These are phyloP conservation scores for Sminthurinus aureus DNA, from an alignment of 2,888 invertebrate species.

Conservation along the genomic window DNA sequence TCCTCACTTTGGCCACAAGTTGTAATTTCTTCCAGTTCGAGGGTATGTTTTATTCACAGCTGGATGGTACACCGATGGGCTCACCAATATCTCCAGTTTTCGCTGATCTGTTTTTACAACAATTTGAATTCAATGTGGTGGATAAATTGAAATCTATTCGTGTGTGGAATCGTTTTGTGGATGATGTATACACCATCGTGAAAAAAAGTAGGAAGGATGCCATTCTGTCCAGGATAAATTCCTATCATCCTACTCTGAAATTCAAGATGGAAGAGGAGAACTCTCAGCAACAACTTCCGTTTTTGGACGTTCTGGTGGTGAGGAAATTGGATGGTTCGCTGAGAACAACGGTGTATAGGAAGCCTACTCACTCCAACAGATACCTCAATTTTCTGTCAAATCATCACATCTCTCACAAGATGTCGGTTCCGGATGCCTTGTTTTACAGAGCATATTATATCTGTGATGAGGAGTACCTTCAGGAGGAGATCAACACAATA, in stretches of 20 bases:
- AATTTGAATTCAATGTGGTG: not conserved
- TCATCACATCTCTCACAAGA: constrained; percentile 5
- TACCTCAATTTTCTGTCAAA: constrained; percentile 5
- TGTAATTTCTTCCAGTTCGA: not conserved
- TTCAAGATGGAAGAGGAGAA: constrained; percentile 19
- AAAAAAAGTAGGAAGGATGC: not conserved
- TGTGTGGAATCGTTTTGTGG: not conserved
- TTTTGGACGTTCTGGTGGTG: not conserved
- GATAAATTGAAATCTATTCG: not conserved
- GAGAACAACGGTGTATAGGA: not conserved
- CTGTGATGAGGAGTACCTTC: not conserved
- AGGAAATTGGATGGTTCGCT: not conserved
- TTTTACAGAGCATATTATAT: not conserved
- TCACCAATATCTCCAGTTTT: not conserved
- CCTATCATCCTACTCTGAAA: not conserved
- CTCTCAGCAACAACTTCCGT: not conserved
- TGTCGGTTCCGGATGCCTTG: not conserved
- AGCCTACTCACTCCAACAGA: not conserved
- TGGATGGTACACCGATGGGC: constrained; percentile 7
- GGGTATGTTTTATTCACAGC: not conserved
- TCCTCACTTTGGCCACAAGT: not conserved
- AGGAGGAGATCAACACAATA: not conserved
- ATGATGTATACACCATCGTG: not conserved
- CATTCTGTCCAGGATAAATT: not conserved
- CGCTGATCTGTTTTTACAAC: no score